These are phyloP conservation scores for Heteropelma amictum DNA, from an alignment of 2,888 invertebrate species.

Conservation along the genomic window DNA sequence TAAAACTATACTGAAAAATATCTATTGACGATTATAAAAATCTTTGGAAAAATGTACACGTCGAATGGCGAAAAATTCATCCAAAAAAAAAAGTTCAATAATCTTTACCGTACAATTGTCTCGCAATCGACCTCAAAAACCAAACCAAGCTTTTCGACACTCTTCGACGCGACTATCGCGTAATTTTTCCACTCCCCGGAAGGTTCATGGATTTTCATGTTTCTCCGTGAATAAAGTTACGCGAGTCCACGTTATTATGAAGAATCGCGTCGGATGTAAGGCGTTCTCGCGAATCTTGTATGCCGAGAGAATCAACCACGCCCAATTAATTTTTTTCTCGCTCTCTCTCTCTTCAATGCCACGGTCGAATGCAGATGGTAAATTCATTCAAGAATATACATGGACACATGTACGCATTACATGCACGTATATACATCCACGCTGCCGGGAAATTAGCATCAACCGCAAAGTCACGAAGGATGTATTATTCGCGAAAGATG, in stretches of 20 bases:
- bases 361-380: constrained; percentile 31
- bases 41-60: no score
- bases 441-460: constrained; percentile 47
- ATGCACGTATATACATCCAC: background rate
- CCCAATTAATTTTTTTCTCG: constrained; percentile 38
- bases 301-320: constrained; percentile 33
- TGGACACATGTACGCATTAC: background rate
- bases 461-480: constrained; percentile 19
- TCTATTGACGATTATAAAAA: no score
- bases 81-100: no score
- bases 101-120: no score
- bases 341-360: background rate
- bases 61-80: no score
- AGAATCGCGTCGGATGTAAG: constrained; percentile 29
- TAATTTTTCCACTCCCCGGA: background rate
- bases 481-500: constrained; percentile 47
- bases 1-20: no score
- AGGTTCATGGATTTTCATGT: background rate
- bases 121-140: no score
- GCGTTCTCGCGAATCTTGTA: constrained; percentile 30
- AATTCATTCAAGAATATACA: constrained; percentile 26
- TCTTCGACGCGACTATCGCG: no score
- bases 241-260: constrained; percentile 41
- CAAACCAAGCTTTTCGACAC: no score
- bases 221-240: background rate